A percentile compares a stretch with the other conserved stretches of the same genome.
Conservation (phyloP, 1,140 invertebrate genomes). For the Danaus melanippus region DNA sequence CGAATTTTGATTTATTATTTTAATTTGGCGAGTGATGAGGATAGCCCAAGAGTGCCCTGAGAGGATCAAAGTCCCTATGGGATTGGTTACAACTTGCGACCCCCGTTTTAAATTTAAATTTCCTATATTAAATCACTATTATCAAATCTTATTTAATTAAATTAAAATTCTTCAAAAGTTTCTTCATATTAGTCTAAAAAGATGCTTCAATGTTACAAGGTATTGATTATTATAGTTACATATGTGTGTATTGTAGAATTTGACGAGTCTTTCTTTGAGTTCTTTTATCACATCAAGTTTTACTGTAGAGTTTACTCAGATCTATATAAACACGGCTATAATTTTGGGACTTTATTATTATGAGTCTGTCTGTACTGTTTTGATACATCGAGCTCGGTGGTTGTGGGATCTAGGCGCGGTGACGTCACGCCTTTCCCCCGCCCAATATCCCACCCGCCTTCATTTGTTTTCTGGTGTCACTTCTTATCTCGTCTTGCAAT, state of each 20-base stretch:
- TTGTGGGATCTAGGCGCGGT: conserved; percentile 27
- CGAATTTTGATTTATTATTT: conserved; percentile 68
- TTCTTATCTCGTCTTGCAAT: conserved; percentile 69
- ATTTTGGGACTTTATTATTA: conserved; percentile 27
- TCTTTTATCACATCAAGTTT: too few species aligned
- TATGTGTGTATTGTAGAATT: too few species aligned
- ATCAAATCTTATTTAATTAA: conserved; percentile 9
- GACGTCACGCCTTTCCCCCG: conserved; percentile 43
- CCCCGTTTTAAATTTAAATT: conserved; percentile 52
- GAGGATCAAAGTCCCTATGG: conserved; percentile 22
- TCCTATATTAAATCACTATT: conserved; percentile 38
- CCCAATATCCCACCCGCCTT: conserved; percentile 42
- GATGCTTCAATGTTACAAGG: too few species aligned
- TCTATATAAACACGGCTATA: conserved; percentile 21
- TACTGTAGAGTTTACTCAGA: conserved; percentile 2
- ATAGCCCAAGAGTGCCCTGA: conserved; percentile 22
- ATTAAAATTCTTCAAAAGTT: not conserved
- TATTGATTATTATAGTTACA: too few species aligned
- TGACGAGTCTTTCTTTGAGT: too few species aligned
- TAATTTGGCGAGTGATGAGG: conserved; percentile 57
- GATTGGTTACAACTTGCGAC: conserved; percentile 30
- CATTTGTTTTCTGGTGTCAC: conserved; percentile 71
- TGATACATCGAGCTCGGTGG: conserved; percentile 23
- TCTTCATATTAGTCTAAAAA: not conserved
- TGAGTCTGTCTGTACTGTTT: conserved; percentile 20